Evolutionary conservation across 1,140 invertebrate genomes (phyloP), one percentile per base, ranked within the genome.

Genomic region (Cyclina sinensis): DNA sequence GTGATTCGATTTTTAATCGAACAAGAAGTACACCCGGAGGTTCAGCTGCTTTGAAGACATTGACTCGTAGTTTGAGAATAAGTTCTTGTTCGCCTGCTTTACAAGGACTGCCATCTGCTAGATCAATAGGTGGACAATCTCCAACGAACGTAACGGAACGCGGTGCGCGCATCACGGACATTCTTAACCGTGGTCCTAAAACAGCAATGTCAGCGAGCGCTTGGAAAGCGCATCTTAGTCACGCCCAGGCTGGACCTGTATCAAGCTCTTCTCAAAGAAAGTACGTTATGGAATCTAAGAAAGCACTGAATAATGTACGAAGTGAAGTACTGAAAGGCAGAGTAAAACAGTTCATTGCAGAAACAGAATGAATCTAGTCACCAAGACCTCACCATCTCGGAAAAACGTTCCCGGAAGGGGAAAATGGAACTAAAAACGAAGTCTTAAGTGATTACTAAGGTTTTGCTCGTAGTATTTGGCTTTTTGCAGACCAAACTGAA

Each of bases 141-240:
- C 27, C 21, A 0, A 57, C 86, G 14, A 51, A 51, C 3, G 54
- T 54, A 18, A 21, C 81, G 0, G 81, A 83, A 24, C 81, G 87
- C 57, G 89, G 89, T 83, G 89, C 91, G 12, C 84, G 90, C 27
- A 86, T 93, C 14, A 81, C 90, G 4, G 93, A 93, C 37, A 93
- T 93, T 89, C 59, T 93, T 43, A 93, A 91, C 78, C 90, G 91
- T 62, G 74, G 88, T 27, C 87, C 90, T 14, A 78, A 86, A 32
- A 89, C 90, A 24, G 91, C 92, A 0, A 79, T 94, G 65, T 92
- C 92, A 4, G 91, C 93, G 14, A 86, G 57, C 51, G 90, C 89
- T 0, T 94, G 93, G 93, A 89, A 91, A 81, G 68, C 88, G 0
- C 92, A 93, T 32, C 79, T 94, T 14, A 89, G 78, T 62, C 51